Base-by-base conservation (phyloP, 2,113 vertebrate species). In the Lycaon pictus region DNA sequence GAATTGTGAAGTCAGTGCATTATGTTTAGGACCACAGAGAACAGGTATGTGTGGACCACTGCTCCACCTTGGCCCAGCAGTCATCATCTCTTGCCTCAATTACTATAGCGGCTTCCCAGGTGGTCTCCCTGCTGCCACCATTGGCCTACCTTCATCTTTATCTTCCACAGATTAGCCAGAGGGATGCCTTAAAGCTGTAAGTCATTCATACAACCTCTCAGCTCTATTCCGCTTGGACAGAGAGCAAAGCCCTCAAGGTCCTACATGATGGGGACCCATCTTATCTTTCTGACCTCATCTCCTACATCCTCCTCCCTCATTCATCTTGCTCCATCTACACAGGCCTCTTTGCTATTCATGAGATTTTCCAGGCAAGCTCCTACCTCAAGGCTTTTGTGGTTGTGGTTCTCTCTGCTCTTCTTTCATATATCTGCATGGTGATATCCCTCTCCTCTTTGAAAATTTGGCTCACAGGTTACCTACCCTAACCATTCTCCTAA, bases 401-500 rank as follows among this genome's bases (percentile, higher is more conserved):
- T 16, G 17, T 8, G 29, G 60, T 48, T 55, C 89, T 82, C 51
- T 80, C 27, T 51, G 74, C 16, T 35, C 87, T 72, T 51, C 29
- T 11, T 23, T 69, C 60, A 22, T 0, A 17, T 5, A 22, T 63
- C 4, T 6, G 9, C 4, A 0, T 0, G 7, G 43, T 11, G 29
- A 58, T 27, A 1, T 3, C 17, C 27, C 27, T 90, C 1, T 22
- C 25, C 25, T 67, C 29, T 37, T 79, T 4, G 48, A 96, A 93
- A 82, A 3, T 3, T 5, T 85, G 15, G 16, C 22, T 96, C 74
- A 79, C 65, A 51, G 7, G 7, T n/a, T 37, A 85, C 65, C 62
- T 67, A 10, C 11, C 55, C 37, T 48, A 56, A 77, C 12, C 48
- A 17, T n/a, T 51, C 29, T 92, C 48, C 11, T 84, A 58, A n/a